Conservation (phyloP, 2,888 invertebrate genomes). For the Gymnoscelis rufifasciata region DNA sequence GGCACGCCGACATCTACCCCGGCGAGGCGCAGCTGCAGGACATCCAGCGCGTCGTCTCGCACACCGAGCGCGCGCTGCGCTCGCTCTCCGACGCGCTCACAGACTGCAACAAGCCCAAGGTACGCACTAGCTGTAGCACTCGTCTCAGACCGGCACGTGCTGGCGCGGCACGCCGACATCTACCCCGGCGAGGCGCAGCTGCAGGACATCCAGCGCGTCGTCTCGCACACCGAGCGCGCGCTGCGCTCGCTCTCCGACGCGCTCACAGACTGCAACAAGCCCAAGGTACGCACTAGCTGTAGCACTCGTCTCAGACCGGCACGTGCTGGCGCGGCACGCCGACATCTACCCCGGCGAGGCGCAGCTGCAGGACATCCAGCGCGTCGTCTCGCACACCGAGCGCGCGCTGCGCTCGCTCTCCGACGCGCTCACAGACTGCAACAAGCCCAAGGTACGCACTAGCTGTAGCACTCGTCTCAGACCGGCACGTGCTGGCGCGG, state of each 20-base stretch:
- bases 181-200: constrained; percentile 95
- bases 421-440: constrained; percentile 87
- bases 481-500: constrained; percentile 95
- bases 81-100: constrained; percentile 94
- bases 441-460: constrained; percentile 55
- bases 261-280: constrained; percentile 80
- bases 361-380: constrained; percentile 93
- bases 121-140: constrained; percentile 22
- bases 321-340: constrained; percentile 94
- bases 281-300: constrained; percentile 46
- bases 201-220: constrained; percentile 93
- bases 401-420: constrained; percentile 96
- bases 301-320: constrained; percentile 84
- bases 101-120: constrained; percentile 71
- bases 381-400: constrained; percentile 95
- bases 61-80: constrained; percentile 96
- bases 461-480: constrained; percentile 50
- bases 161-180: constrained; percentile 94
- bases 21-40: constrained; percentile 92
- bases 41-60: constrained; percentile 94
- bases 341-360: constrained; percentile 96
- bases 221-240: constrained; percentile 95
- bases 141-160: constrained; percentile 89
- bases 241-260: constrained; percentile 96
- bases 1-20: constrained; percentile 96